These are phyloP conservation scores for Spea hammondii DNA, from an alignment of 2,797 vertebrate genomes.

Conservation along the genomic window DNA sequence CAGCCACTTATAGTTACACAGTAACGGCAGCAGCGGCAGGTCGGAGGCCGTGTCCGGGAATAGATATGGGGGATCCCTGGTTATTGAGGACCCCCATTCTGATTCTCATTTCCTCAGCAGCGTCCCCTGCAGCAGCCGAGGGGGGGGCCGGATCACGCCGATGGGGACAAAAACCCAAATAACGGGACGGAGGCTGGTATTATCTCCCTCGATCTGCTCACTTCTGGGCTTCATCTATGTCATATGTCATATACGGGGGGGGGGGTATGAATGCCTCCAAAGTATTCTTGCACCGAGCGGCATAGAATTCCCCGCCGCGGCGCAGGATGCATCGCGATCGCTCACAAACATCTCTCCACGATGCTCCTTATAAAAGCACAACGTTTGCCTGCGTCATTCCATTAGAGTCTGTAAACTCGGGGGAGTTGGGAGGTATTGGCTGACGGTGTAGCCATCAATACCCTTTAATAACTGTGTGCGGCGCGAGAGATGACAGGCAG, in stretches of 20 bases:
- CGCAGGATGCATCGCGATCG: background rate
- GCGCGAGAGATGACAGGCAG: background rate
- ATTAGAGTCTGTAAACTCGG: constrained; percentile 3
- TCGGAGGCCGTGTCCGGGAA: no score
- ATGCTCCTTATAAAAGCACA: background rate
- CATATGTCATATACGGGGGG: background rate
- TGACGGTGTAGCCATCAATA: background rate
- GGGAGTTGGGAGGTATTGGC: constrained; percentile 9
- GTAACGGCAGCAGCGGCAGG: no score
- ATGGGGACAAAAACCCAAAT: no score
- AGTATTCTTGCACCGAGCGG: background rate
- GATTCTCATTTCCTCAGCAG: no score
- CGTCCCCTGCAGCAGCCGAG: no score
- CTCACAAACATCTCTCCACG: background rate
- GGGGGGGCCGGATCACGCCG: no score
- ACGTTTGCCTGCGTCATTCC: background rate
- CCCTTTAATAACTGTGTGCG: background rate
- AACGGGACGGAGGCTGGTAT: no score
- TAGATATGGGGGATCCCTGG: no score
- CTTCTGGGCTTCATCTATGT: no score
- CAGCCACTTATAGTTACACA: no score
- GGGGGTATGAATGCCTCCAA: constrained; percentile 4
- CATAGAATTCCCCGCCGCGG: background rate
- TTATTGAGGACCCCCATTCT: no score
- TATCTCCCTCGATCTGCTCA: no score